Conservation (phyloP, 1,140 invertebrate species). For the Sitodiplosis mosellana region DNA sequence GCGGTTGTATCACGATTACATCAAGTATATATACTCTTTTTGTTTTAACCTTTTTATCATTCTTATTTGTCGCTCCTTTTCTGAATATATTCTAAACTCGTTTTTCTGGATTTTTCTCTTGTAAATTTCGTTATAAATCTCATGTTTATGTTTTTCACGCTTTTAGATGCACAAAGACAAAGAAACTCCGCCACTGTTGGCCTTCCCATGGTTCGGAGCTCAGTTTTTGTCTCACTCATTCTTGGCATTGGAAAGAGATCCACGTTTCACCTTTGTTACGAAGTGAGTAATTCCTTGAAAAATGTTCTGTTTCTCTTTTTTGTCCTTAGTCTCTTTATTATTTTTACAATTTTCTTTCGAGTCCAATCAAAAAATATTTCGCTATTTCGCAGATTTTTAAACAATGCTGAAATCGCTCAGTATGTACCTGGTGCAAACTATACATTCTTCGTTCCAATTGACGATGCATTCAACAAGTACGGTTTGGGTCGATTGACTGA, state of each 20-base stretch:
- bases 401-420: constrained; percentile 35
- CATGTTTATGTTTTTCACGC: neutral
- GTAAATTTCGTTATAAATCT: too few species aligned
- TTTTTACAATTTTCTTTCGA: neutral
- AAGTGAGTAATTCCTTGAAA: too few species aligned
- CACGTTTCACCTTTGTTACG: constrained; percentile 33
- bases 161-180: constrained; percentile 33
- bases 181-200: constrained; percentile 39
- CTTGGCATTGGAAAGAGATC: constrained; percentile 33
- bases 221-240: constrained; percentile 42
- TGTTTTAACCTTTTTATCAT: too few species aligned
- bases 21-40: too few species aligned
- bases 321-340: too few species aligned
- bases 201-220: constrained; percentile 41
- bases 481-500: constrained; percentile 34
- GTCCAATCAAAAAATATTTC: neutral
- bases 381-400: constrained; percentile 26
- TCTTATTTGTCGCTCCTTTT: neutral
- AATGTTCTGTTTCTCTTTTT: too few species aligned
- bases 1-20: constrained; percentile 35
- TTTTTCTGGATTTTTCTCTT: too few species aligned
- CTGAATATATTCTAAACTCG: too few species aligned
- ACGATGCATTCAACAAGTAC: constrained; percentile 34
- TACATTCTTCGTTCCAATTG: constrained; percentile 41
- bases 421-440: constrained; percentile 37